Evolutionary conservation across 1,140 invertebrate species (phyloP).

Genomic region (Zaprionus vittiger): DNA sequence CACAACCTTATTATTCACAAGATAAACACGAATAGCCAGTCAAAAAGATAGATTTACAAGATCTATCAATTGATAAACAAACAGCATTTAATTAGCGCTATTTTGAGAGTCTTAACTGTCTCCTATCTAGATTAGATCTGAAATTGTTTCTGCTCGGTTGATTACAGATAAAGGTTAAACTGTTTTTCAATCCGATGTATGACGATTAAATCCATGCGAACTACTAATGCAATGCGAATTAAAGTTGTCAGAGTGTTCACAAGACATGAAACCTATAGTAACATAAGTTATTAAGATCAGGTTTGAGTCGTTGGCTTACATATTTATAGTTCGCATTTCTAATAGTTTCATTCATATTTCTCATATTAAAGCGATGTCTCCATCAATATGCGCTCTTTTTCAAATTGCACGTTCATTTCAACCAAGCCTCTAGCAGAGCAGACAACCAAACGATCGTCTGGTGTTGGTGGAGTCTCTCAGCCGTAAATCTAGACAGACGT

Average conservation of each 20-base stretch:
- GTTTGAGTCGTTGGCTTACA: not conserved
- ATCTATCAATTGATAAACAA: not conserved
- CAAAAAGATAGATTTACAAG: not conserved
- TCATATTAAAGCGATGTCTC: not conserved
- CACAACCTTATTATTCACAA: not conserved
- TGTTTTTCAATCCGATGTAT: not conserved
- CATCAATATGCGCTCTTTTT: not conserved
- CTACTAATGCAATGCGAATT: not conserved
- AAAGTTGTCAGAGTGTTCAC: not conserved
- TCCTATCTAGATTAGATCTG: not conserved
- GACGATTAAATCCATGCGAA: not conserved
- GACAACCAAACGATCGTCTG: not conserved
- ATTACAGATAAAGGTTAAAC: not conserved
- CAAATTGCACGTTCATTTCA: not conserved
- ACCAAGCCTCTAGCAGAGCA: not conserved
- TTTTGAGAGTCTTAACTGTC: not conserved
- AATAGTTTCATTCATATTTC: not conserved
- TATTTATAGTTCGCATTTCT: not conserved
- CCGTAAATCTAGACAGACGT: conserved; percentile 31
- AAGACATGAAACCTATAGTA: not conserved
- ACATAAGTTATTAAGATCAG: not conserved
- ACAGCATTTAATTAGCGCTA: not conserved
- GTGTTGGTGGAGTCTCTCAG: not conserved
- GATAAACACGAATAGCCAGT: not conserved
- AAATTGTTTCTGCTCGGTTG: not conserved